phyloP scores from a whole-genome alignment of 2,888 invertebrate genomes.

The Oscheius onirici region DNA sequence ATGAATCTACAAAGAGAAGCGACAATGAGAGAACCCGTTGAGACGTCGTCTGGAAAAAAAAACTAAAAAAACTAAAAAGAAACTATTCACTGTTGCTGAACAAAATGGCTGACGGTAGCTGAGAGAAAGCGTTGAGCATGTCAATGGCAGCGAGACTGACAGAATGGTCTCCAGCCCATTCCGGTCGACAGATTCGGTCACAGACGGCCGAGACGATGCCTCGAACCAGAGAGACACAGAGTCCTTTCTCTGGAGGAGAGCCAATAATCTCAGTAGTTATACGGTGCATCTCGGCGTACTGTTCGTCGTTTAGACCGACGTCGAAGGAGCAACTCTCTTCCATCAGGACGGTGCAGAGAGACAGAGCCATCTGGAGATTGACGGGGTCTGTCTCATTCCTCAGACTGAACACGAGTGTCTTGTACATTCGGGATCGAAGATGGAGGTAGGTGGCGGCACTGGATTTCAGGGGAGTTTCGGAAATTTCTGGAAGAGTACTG shows the following conservation, averaged over 20 bases:
- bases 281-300: constrained; percentile 48
- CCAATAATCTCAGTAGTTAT: constrained; percentile 47
- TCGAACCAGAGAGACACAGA: constrained; percentile 63
- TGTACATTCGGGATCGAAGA: constrained; percentile 80
- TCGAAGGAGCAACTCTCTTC: constrained; percentile 60
- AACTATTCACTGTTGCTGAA: constrained; percentile 60
- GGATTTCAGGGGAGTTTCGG: constrained; percentile 47
- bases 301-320: constrained; percentile 53
- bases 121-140: constrained; percentile 63
- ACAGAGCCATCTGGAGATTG: constrained; percentile 86
- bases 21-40: constrained; percentile 75
- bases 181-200: constrained; percentile 66
- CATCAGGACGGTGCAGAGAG: constrained; percentile 57
- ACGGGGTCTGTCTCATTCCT: constrained; percentile 85
- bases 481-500: constrained; percentile 38
- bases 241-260: constrained; percentile 52
- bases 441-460: constrained; percentile 75
- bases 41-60: constrained; percentile 63
- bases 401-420: constrained; percentile 82
- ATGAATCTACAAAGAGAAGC: constrained; percentile 99
- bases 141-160: constrained; percentile 66
- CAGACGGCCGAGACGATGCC: constrained; percentile 68
- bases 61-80: background rate
- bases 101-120: constrained; percentile 60
- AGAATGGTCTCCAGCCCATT: constrained; percentile 48